Percentiles rank a stretch among this genome's conserved stretches.
phyloP scores from a whole-genome alignment of 2,113 vertebrate genomes.

The Megaleporinus macrocephalus region DNA sequence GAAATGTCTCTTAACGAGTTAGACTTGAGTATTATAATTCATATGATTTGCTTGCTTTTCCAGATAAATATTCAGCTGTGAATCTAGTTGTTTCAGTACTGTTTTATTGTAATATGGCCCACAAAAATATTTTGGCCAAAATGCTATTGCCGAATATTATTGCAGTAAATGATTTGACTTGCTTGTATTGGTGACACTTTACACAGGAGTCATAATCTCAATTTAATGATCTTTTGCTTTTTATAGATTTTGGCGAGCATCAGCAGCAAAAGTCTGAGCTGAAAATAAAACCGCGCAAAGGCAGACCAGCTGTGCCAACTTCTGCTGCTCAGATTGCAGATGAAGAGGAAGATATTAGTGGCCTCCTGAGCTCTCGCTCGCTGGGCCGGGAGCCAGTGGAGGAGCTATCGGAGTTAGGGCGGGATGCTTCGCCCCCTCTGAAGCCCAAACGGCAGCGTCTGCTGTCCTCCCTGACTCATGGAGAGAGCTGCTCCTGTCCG shows the following conservation, averaged over 20 bases:
- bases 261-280: constrained; percentile 53
- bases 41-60: no score
- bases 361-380: constrained; percentile 73
- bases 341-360: constrained; percentile 62
- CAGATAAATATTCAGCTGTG: no score
- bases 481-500: constrained; percentile 71
- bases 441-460: constrained; percentile 62
- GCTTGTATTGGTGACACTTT: background rate
- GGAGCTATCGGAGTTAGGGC: constrained; percentile 37
- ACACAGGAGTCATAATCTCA: background rate
- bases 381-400: constrained; percentile 67
- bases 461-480: constrained; percentile 79
- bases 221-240: constrained; percentile 56
- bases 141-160: no score
- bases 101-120: no score
- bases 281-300: constrained; percentile 82
- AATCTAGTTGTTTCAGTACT: no score
- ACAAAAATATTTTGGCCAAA: no score
- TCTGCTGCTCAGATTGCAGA: constrained; percentile 29
- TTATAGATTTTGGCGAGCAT: constrained; percentile 46
- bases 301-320: constrained; percentile 57
- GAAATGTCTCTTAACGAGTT: no score
- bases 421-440: constrained; percentile 75
- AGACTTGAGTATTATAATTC: no score
- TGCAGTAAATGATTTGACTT: no score